Conservation (phyloP, 2,113 vertebrate species). For the Corythornis cristatus region DNA sequence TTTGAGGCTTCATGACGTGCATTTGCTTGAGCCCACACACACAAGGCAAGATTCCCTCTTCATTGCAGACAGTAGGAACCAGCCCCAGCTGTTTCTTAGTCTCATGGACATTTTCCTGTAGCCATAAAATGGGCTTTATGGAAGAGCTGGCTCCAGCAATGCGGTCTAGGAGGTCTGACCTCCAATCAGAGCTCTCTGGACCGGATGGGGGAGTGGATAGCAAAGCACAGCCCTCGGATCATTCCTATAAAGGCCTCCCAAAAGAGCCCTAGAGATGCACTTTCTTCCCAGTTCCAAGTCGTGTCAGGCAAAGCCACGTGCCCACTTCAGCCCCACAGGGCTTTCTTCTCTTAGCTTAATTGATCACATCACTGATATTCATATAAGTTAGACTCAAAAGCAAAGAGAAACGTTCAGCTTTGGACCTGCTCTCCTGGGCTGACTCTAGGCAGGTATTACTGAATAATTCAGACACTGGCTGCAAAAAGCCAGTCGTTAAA, state of each 20-base stretch:
- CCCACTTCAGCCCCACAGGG: background rate
- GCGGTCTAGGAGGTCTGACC: background rate
- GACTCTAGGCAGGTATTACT: background rate
- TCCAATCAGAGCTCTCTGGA: rapidly evolving
- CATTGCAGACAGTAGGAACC: background rate
- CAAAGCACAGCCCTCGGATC: background rate
- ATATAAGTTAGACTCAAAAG: background rate
- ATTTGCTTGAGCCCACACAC: background rate
- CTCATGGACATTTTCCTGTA: background rate
- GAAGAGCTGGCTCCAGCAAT: rapidly evolving
- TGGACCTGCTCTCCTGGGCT: background rate
- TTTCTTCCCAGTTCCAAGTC: background rate
- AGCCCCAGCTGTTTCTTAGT: background rate
- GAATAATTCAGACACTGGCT: conserved; percentile 13
- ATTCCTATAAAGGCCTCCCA: background rate
- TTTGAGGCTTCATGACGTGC: background rate
- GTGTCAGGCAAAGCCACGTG: background rate
- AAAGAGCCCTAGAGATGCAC: background rate
- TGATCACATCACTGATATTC: background rate
- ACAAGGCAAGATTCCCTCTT: background rate
- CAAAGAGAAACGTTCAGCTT: background rate
- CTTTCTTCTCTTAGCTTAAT: background rate
- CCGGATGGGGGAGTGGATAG: background rate
- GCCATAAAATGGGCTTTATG: background rate
- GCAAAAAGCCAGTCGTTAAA: background rate